These are phyloP conservation scores for Drosophila simulans DNA, from an alignment of 1,140 invertebrate species.

Conservation along the genomic window DNA sequence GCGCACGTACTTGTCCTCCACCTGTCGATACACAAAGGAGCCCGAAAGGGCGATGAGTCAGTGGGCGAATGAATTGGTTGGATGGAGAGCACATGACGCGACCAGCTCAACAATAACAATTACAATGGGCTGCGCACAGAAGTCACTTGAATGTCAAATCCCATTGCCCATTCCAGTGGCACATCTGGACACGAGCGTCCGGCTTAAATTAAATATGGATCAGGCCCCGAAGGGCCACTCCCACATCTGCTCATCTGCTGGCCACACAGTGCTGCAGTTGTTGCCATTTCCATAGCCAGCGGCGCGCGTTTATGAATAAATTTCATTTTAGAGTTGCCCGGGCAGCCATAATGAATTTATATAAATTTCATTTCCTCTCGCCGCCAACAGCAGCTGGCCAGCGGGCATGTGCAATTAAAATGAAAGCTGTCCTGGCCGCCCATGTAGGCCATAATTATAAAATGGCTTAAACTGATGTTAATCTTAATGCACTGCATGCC, in stretches of 20 bases:
- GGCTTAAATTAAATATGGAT: conserved; percentile 67
- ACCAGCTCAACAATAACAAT: conserved; percentile 20
- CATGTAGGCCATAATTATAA: conserved; percentile 80
- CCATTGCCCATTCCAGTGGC: conserved; percentile 2
- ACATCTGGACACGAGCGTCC: conserved; percentile 14
- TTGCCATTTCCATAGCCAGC: conserved; percentile 9
- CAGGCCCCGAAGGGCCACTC: conserved; percentile 31
- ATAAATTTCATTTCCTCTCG: conserved; percentile 77
- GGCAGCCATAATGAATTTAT: conserved; percentile 80
- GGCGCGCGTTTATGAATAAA: conserved; percentile 75
- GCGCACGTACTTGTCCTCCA: conserved; percentile 81
- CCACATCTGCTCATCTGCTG: conserved; percentile 36
- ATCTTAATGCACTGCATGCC: conserved; percentile 63
- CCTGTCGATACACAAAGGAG: conserved; percentile 54
- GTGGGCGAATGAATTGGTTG: not conserved
- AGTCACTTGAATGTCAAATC: conserved; percentile 76
- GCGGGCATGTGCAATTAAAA: conserved; percentile 70
- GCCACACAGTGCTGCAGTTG: conserved; percentile 21
- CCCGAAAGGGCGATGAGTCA: conserved; percentile 20
- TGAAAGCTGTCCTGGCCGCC: conserved; percentile 56
- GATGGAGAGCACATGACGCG: conserved; percentile 1
- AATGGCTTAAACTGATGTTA: conserved; percentile 79
- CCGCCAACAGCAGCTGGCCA: conserved; percentile 43
- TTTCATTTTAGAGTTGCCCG: conserved; percentile 78
- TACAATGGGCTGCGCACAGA: conserved; percentile 48